phyloP scores from a whole-genome alignment of 1,140 invertebrate species.

The Papilio glaucus region DNA sequence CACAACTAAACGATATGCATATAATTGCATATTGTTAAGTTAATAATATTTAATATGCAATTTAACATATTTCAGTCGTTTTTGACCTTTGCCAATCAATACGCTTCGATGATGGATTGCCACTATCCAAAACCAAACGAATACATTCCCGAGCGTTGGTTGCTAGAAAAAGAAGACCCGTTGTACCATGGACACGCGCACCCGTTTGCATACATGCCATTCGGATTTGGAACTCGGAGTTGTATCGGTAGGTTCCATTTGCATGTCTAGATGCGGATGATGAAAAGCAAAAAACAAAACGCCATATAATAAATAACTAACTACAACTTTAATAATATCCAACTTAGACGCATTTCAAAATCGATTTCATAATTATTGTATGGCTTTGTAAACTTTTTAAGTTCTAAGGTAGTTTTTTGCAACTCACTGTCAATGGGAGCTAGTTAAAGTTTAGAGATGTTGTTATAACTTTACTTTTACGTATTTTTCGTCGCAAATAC shows the following conservation, averaged over 20 bases:
- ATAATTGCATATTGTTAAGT: no score
- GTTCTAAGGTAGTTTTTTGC: no score
- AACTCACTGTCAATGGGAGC: neutral
- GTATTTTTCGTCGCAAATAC: neutral
- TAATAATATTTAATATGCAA: neutral
- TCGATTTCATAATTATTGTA: no score
- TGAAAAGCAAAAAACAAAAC: no score
- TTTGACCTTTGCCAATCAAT: conserved; percentile 66
- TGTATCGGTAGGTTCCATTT: conserved; percentile 73
- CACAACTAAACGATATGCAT: no score
- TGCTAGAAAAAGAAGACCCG: conserved; percentile 70
- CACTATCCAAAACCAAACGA: conserved; percentile 81
- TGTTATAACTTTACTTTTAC: neutral
- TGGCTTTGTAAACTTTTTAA: no score
- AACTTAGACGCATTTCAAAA: no score
- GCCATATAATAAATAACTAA: no score
- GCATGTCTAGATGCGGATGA: no score
- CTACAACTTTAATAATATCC: no score
- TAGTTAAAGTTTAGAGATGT: neutral
- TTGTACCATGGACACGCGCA: conserved; percentile 78
- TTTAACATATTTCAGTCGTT: conserved; percentile 50
- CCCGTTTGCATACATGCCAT: conserved; percentile 85
- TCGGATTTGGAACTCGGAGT: conserved; percentile 85
- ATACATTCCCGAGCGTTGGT: conserved; percentile 86
- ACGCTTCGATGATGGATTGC: conserved; percentile 75